Conservation (phyloP, 2,888 invertebrate genomes). For the Escarpia spicata region DNA sequence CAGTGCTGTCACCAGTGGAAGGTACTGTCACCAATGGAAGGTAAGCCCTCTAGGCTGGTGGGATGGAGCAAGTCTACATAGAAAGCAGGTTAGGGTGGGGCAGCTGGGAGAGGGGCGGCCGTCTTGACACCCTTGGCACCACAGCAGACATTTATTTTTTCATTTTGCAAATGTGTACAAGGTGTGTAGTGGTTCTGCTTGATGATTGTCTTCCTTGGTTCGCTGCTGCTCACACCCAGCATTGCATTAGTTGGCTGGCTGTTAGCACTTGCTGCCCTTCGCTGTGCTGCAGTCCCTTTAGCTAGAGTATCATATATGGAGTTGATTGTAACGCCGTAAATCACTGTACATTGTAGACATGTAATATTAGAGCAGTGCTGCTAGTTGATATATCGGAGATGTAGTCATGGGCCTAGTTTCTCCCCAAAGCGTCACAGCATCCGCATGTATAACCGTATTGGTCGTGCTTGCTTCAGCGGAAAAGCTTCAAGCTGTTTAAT, state of each 20-base stretch:
- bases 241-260: conserved; percentile 11
- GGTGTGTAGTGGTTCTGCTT: conserved; percentile 13
- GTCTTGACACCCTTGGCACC: background rate
- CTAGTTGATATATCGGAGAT: conserved; percentile 3
- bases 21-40: too few species aligned
- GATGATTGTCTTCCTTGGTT: conserved; percentile 16
- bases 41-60: background rate
- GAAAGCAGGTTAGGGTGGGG: conserved; percentile 3
- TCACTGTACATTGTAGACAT: background rate
- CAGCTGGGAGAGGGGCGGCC: background rate
- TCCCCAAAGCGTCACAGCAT: background rate
- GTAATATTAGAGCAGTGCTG: background rate
- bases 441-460: background rate
- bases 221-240: background rate
- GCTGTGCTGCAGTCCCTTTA: background rate
- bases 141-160: background rate
- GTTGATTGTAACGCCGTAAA: conserved; percentile 5
- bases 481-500: background rate
- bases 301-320: background rate
- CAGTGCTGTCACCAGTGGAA: background rate
- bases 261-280: background rate
- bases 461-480: background rate
- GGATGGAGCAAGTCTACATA: conserved; percentile 2
- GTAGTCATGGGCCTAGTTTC: background rate
- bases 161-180: background rate